These are phyloP conservation scores for Agriotes lineatus DNA, from an alignment of 2,888 invertebrate species.

Conservation along the genomic window DNA sequence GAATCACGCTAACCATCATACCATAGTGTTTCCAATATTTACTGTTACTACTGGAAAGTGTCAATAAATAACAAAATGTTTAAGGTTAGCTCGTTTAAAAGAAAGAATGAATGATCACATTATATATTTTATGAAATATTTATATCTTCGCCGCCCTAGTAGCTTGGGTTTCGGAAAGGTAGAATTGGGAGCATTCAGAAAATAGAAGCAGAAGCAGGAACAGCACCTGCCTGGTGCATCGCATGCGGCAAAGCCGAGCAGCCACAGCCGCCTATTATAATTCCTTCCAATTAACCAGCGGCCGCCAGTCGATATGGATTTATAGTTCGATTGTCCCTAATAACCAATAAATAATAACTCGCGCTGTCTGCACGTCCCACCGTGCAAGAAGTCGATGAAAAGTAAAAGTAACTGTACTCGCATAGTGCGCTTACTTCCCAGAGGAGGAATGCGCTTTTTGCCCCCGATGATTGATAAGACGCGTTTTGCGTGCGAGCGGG, in stretches of 20 bases:
- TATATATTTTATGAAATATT: too few species aligned
- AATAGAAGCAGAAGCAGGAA: neutral
- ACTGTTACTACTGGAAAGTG: too few species aligned
- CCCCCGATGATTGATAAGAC: slow-evolving; percentile 20
- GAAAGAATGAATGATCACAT: too few species aligned
- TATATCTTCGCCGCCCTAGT: too few species aligned
- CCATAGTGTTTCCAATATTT: too few species aligned
- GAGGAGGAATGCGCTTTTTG: slow-evolving; percentile 16
- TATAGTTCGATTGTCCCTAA: slow-evolving; percentile 48
- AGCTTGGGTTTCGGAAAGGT: too few species aligned
- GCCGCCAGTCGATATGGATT: slow-evolving; percentile 48
- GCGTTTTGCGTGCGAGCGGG: slow-evolving; percentile 32
- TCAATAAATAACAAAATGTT: too few species aligned
- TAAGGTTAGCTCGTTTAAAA: too few species aligned
- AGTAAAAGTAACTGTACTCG: slow-evolving; percentile 36
- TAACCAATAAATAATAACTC: slow-evolving; percentile 45
- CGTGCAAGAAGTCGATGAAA: slow-evolving; percentile 35
- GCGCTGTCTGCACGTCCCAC: slow-evolving; percentile 35
- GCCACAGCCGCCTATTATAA: slow-evolving; percentile 48
- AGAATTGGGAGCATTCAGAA: too few species aligned
- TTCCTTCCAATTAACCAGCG: slow-evolving; percentile 49
- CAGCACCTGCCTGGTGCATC: slow-evolving; percentile 23
- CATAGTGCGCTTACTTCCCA: slow-evolving; percentile 4
- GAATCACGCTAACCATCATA: too few species aligned
- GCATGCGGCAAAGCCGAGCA: slow-evolving; percentile 26